phyloP scores from a whole-genome alignment of 1,140 invertebrate species.

The Zaprionus africanus region DNA sequence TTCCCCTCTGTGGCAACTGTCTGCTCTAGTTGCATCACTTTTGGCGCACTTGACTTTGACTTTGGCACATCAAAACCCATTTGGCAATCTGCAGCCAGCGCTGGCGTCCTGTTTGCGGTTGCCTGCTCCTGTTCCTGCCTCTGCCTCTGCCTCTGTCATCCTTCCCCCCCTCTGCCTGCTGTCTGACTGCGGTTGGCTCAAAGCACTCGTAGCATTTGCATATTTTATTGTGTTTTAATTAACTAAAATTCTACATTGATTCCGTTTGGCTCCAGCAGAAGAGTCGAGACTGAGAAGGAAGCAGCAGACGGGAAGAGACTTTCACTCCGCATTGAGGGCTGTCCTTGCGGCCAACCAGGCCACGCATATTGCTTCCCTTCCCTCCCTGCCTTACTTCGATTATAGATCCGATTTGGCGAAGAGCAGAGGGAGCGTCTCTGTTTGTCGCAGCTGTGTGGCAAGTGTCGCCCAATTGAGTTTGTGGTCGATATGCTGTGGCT shows the following conservation, averaged over 20 bases:
- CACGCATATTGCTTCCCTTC: slow-evolving; percentile 16
- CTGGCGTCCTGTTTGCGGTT: slow-evolving; percentile 34
- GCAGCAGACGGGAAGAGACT: background rate
- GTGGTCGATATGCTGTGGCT: slow-evolving; percentile 17
- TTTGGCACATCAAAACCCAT: slow-evolving; percentile 50
- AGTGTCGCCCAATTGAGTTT: slow-evolving; percentile 36
- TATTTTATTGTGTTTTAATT: slow-evolving; percentile 82
- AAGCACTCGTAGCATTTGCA: slow-evolving; percentile 53
- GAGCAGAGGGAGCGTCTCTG: background rate
- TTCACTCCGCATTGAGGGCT: background rate
- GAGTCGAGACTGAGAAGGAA: background rate
- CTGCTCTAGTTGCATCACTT: slow-evolving; percentile 32
- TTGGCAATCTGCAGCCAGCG: slow-evolving; percentile 24
- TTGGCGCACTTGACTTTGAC: slow-evolving; percentile 54
- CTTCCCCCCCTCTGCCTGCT: background rate
- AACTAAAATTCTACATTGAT: slow-evolving; percentile 66
- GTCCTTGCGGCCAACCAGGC: slow-evolving; percentile 17
- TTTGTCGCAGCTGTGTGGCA: slow-evolving; percentile 21
- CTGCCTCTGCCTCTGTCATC: background rate
- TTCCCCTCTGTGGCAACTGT: slow-evolving; percentile 24
- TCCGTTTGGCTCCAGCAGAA: slow-evolving; percentile 18
- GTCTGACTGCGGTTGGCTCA: slow-evolving; percentile 29
- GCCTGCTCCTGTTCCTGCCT: background rate
- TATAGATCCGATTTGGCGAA: background rate
- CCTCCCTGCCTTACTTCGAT: background rate